Percentiles rank a stretch among this genome's conserved stretches.
phyloP scores from a whole-genome alignment of 2,797 vertebrate species.

The Otolemur crassicaudatus region DNA sequence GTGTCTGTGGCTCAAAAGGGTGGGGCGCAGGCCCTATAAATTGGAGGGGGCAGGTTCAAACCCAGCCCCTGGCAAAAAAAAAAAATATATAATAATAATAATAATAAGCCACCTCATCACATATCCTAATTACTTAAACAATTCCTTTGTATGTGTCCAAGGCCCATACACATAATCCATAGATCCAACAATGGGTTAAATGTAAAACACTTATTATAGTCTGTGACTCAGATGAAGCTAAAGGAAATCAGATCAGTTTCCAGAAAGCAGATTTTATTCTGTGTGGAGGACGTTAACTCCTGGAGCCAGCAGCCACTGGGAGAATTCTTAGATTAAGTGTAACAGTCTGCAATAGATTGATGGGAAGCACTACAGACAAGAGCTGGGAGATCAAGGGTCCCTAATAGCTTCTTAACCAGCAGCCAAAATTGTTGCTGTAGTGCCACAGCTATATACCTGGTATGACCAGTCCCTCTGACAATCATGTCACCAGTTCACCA shows the following conservation, averaged over 20 bases:
- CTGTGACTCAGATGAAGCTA: neutral
- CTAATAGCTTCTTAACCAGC: neutral
- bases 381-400: neutral
- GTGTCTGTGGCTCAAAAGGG: too few relatives aligned
- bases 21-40: too few relatives aligned
- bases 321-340: slow-evolving; percentile 6
- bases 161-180: neutral
- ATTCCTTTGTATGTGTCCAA: neutral
- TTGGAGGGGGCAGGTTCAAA: too few relatives aligned
- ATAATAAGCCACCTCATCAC: neutral
- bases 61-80: too few relatives aligned
- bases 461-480: neutral
- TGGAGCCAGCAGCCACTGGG: neutral
- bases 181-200: neutral
- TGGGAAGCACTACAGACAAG: neutral
- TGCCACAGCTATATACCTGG: neutral
- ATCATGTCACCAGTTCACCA: neutral
- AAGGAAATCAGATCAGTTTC: neutral
- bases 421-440: neutral
- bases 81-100: too few relatives aligned
- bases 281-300: neutral
- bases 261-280: slow-evolving; percentile 6
- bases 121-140: neutral
- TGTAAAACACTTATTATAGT: neutral
- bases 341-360: neutral